Evolutionary conservation across 2,113 vertebrate genomes (phyloP).

Genomic region (Cyanocitta stelleri): DNA sequence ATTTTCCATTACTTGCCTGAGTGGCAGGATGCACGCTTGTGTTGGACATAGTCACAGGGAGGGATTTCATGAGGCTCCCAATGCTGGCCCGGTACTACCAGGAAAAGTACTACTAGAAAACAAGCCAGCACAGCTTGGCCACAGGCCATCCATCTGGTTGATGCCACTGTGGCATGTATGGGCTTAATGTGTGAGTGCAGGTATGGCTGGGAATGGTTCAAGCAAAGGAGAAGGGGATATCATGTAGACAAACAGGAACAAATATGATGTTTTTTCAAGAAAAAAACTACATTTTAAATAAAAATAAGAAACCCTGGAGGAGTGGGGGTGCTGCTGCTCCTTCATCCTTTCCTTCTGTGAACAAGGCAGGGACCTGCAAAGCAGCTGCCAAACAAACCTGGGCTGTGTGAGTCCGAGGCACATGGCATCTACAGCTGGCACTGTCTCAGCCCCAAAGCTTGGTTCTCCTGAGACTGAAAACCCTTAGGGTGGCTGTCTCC

Average conservation of each 20-base stretch:
- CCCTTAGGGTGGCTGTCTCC: background rate
- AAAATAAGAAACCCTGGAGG: background rate
- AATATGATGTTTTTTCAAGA: background rate
- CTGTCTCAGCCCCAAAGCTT: accelerated
- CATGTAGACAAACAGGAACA: background rate
- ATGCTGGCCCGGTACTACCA: background rate
- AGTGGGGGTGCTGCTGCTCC: background rate
- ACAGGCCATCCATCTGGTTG: background rate
- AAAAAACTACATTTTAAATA: background rate
- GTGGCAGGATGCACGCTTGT: accelerated
- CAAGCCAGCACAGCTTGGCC: background rate
- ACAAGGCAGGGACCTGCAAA: background rate
- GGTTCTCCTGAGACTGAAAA: background rate
- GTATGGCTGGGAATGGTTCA: background rate
- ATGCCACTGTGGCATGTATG: accelerated
- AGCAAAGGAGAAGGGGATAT: background rate
- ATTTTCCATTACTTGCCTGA: background rate
- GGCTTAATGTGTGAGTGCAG: background rate
- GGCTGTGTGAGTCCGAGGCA: background rate
- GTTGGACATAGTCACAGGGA: background rate
- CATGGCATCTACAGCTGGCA: background rate
- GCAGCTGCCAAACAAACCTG: background rate
- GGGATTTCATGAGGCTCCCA: background rate
- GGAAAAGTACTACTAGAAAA: background rate
- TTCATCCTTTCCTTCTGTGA: background rate